Percentiles rank a stretch among this genome's conserved stretches.
These are phyloP conservation scores for Tetramorium parvispinum DNA, from an alignment of 1,140 invertebrate genomes.

Conservation along the genomic window DNA sequence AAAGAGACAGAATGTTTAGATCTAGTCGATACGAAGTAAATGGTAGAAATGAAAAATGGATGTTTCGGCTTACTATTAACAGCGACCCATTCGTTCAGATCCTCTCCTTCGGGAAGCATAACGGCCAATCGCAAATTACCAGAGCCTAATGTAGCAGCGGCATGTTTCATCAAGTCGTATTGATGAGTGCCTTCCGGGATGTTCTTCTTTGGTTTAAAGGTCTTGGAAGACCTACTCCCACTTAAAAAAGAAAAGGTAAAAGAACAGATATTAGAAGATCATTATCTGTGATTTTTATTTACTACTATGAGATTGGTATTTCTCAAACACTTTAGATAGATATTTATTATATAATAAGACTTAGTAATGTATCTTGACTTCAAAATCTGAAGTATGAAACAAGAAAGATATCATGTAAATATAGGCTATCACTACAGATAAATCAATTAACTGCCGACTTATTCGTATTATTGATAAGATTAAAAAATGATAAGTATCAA, in stretches of 20 bases:
- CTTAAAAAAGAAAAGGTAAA: slow-evolving; percentile 81
- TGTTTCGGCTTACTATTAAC: slow-evolving; percentile 95
- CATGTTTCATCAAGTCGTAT: slow-evolving; percentile 99
- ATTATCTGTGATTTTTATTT: slow-evolving; percentile 57
- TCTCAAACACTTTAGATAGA: neutral
- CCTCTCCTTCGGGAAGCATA: slow-evolving; percentile 98
- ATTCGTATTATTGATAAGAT: neutral
- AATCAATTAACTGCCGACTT: neutral
- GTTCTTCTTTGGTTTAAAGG: slow-evolving; percentile 99
- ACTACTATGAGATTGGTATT: neutral
- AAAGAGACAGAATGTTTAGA: neutral
- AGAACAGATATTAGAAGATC: slow-evolving; percentile 15
- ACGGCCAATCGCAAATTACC: slow-evolving; percentile 98
- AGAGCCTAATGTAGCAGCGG: slow-evolving; percentile 98
- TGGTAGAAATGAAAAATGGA: neutral
- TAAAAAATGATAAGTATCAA: neutral
- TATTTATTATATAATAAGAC: neutral
- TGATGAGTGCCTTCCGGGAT: slow-evolving; percentile 99
- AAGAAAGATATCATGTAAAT: neutral
- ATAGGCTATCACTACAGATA: neutral
- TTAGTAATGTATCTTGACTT: neutral
- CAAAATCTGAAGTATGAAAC: neutral
- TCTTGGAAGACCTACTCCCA: slow-evolving; percentile 96
- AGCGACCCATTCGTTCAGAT: slow-evolving; percentile 99
- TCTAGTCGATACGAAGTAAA: neutral